Evolutionary conservation across 2,888 invertebrate species (phyloP).

Genomic region (Labia minor): DNA sequence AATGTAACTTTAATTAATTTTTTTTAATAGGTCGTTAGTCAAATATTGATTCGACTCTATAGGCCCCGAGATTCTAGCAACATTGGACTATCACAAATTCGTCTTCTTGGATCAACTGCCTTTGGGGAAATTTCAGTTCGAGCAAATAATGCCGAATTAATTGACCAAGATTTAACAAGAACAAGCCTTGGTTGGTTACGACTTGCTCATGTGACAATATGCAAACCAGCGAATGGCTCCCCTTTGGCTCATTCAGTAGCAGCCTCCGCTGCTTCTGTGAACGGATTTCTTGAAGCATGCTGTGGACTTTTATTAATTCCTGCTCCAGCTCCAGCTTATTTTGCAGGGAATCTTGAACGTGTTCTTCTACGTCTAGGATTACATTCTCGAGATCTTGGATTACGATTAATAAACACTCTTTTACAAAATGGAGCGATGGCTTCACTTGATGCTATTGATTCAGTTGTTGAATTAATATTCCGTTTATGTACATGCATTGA

Average conservation of each 20-base stretch:
- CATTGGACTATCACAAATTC: slow-evolving; percentile 78
- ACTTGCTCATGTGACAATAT: slow-evolving; percentile 66
- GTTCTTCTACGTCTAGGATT: slow-evolving; percentile 59
- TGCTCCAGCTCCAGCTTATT: slow-evolving; percentile 47
- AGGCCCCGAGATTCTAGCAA: slow-evolving; percentile 83
- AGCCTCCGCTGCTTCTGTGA: slow-evolving; percentile 52
- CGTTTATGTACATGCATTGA: slow-evolving; percentile 60
- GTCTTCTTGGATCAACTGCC: slow-evolving; percentile 73
- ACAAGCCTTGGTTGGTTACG: slow-evolving; percentile 71
- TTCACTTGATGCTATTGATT: slow-evolving; percentile 36
- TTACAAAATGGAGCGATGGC: slow-evolving; percentile 43
- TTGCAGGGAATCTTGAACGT: slow-evolving; percentile 52
- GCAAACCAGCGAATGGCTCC: slow-evolving; percentile 33
- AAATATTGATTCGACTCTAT: slow-evolving; percentile 65
- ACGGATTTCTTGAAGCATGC: slow-evolving; percentile 50
- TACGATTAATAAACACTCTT: slow-evolving; percentile 46
- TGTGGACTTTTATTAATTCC: slow-evolving; percentile 63
- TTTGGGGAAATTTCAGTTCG: slow-evolving; percentile 48
- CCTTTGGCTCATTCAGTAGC: slow-evolving; percentile 40
- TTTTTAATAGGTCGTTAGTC: slow-evolving; percentile 53
- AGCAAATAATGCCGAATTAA: slow-evolving; percentile 36
- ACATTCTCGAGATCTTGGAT: slow-evolving; percentile 49
- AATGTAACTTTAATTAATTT: not conserved
- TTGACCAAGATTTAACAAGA: slow-evolving; percentile 45
- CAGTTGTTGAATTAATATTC: slow-evolving; percentile 69